Conservation (phyloP, 2,113 vertebrate species). For the Hippocampus barbouri region DNA sequence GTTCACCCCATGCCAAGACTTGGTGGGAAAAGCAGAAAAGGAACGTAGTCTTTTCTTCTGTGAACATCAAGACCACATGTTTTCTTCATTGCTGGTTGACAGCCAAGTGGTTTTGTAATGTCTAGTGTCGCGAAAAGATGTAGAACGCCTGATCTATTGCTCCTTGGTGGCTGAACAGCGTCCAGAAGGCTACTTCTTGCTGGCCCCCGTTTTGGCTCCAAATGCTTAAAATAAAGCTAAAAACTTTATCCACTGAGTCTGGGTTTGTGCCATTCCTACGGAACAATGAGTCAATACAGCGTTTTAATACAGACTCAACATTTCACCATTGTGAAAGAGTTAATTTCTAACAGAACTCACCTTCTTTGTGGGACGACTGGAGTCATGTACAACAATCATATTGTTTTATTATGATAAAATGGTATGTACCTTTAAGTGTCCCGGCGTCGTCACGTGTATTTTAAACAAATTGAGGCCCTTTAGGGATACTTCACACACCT, state of each 20-base stretch:
- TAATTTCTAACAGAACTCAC: not conserved
- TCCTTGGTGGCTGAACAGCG: not conserved
- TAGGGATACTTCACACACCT: constrained; percentile 72
- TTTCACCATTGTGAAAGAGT: not conserved
- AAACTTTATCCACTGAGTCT: not conserved
- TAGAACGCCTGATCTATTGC: not conserved
- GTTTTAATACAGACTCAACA: not conserved
- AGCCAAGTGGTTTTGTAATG: not conserved
- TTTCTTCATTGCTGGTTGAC: not conserved
- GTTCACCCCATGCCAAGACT: not conserved
- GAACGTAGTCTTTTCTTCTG: not conserved
- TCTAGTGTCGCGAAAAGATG: not conserved
- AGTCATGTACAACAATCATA: too few relatives aligned
- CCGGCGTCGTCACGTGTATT: constrained; percentile 69
- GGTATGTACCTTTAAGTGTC: constrained; percentile 70
- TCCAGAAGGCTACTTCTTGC: not conserved
- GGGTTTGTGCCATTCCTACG: not conserved
- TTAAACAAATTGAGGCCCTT: constrained; percentile 68
- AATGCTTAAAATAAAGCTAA: not conserved
- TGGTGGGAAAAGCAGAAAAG: not conserved
- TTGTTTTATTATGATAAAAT: too few relatives aligned
- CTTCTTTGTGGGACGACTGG: not conserved
- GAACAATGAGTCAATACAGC: too few relatives aligned
- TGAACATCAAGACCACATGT: not conserved
- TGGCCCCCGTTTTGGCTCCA: too few relatives aligned